These are phyloP conservation scores for Metaphire vulgaris DNA, from an alignment of 1,140 invertebrate genomes.

Conservation along the genomic window DNA sequence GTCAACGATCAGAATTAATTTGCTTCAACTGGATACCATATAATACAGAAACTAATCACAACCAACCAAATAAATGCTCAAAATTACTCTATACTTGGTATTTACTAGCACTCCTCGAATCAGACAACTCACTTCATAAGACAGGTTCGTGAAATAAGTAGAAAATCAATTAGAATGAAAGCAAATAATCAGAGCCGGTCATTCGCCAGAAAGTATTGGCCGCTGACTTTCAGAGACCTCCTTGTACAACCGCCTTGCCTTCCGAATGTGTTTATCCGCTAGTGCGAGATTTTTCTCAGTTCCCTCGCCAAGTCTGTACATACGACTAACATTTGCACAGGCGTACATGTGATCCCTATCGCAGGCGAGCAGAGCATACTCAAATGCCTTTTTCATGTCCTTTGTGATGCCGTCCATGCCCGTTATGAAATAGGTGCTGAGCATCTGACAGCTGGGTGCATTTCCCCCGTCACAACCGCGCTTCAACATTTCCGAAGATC, in stretches of 20 bases:
- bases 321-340: conserved; percentile 76
- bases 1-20: no score
- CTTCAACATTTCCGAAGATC: conserved; percentile 63
- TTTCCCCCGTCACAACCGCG: conserved; percentile 64
- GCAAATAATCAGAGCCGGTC: no score
- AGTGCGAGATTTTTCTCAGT: conserved; percentile 64
- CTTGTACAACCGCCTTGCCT: conserved; percentile 64
- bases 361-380: conserved; percentile 67
- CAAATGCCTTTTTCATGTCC: conserved; percentile 68
- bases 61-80: no score
- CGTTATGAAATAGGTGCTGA: conserved; percentile 68
- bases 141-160: no score
- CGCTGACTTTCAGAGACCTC: conserved; percentile 55
- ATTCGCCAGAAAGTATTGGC: not conserved
- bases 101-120: no score
- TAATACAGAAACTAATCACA: no score
- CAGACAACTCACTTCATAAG: no score
- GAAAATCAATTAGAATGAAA: no score
- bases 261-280: conserved; percentile 65
- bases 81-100: no score
- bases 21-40: no score
- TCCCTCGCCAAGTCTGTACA: conserved; percentile 63
- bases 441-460: conserved; percentile 69
- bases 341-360: conserved; percentile 72
- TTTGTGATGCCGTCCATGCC: conserved; percentile 63